Evolutionary conservation across 2,113 vertebrate species (phyloP).

Genomic region (Scophthalmus maximus): DNA sequence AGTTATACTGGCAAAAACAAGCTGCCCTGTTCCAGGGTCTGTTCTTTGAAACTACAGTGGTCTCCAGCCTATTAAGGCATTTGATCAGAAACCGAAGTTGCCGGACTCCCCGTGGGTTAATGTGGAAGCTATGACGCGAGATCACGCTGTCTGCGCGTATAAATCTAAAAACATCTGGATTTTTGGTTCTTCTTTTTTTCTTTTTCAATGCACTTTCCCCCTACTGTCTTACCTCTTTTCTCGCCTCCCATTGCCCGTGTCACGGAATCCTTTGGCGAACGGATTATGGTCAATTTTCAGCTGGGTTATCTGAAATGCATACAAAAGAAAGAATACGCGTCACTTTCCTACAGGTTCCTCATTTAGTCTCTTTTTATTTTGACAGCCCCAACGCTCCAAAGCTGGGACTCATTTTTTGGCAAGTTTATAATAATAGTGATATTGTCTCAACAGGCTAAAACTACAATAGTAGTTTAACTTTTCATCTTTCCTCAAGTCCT

Average conservation of each 20-base stretch:
- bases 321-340: neutral
- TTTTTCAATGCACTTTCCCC: neutral
- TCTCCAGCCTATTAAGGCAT: neutral
- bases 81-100: conserved; percentile 27
- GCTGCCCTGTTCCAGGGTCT: neutral
- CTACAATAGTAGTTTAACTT: neutral
- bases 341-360: neutral
- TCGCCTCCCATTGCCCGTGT: conserved; percentile 97
- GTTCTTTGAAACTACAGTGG: neutral
- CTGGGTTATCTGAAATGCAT: conserved; percentile 91
- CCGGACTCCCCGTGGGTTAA: conserved; percentile 44
- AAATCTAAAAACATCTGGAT: conserved; percentile 8
- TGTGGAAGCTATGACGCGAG: conserved; percentile 26
- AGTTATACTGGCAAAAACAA: too few relatives aligned
- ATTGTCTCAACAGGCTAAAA: neutral
- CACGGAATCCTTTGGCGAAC: conserved; percentile 98
- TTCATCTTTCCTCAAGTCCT: too few relatives aligned
- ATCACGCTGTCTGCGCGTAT: conserved; percentile 12
- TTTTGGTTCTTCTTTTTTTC: neutral
- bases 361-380: neutral
- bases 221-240: conserved; percentile 93
- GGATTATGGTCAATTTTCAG: conserved; percentile 99
- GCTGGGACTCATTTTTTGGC: neutral
- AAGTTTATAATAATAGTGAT: neutral
- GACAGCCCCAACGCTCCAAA: neutral